These are phyloP conservation scores for Chelmon rostratus DNA, from an alignment of 2,797 vertebrate species.

Conservation along the genomic window DNA sequence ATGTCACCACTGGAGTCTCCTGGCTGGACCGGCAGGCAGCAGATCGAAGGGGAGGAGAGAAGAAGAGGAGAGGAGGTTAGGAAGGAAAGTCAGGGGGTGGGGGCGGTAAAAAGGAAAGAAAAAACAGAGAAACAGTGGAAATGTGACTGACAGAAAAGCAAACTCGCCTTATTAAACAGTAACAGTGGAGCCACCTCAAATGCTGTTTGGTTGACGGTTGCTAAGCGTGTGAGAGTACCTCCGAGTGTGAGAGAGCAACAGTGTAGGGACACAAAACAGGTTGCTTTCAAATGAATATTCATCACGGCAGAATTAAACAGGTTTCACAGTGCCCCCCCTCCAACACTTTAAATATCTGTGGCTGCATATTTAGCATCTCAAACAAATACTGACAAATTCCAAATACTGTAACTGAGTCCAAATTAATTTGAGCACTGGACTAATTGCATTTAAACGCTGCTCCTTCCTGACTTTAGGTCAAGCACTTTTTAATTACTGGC, in stretches of 20 bases:
- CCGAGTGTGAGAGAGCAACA: slow-evolving; percentile 36
- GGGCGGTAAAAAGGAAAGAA: slow-evolving; percentile 23
- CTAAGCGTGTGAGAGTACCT: slow-evolving; percentile 4
- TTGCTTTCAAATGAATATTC: slow-evolving; percentile 79
- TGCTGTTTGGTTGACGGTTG: slow-evolving; percentile 25
- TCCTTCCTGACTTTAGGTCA: slow-evolving; percentile 84
- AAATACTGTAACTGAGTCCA: slow-evolving; percentile 84
- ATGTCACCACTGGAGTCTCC: slow-evolving; percentile 78
- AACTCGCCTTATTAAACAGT: slow-evolving; percentile 33
- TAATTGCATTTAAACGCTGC: slow-evolving; percentile 87
- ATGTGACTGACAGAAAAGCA: slow-evolving; percentile 56
- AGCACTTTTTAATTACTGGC: slow-evolving; percentile 83
- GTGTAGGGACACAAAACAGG: slow-evolving; percentile 60
- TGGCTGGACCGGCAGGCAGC: slow-evolving; percentile 62
- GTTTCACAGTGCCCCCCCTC: slow-evolving; percentile 46
- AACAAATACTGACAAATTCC: slow-evolving; percentile 84
- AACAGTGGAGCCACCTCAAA: slow-evolving; percentile 7
- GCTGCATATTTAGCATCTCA: slow-evolving; percentile 79
- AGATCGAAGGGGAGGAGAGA: slow-evolving; percentile 43
- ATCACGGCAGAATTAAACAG: slow-evolving; percentile 74
- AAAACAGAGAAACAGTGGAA: slow-evolving; percentile 52
- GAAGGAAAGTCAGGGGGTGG: slow-evolving; percentile 32
- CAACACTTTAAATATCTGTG: slow-evolving; percentile 64
- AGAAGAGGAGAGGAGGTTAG: slow-evolving; percentile 17
- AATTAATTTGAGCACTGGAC: slow-evolving; percentile 83